Percentiles rank a stretch among this genome's conserved stretches.
Conservation (phyloP, 1,140 invertebrate species). For the Drosophila kurseongensis region DNA sequence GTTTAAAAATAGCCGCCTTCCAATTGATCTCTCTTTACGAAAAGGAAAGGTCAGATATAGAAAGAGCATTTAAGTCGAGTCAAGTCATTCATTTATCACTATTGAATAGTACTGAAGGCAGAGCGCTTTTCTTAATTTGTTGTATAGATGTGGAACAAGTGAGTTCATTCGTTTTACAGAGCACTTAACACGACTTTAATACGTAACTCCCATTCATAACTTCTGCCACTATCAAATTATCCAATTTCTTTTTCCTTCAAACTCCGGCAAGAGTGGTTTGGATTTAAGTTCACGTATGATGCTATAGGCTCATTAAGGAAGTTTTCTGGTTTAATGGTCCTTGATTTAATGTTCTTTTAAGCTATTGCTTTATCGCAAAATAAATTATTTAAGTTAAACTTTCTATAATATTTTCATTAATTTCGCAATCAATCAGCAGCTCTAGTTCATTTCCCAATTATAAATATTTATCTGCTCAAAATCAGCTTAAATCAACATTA, state of each 20-base stretch:
- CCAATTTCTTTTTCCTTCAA: not conserved
- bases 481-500: not conserved
- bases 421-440: not conserved
- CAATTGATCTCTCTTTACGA: conserved; percentile 20
- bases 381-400: not conserved
- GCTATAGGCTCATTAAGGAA: conserved; percentile 11
- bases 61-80: conserved; percentile 7
- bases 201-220: conserved; percentile 6
- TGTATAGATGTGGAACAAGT: not conserved
- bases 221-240: not conserved
- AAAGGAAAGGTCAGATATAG: not conserved
- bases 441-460: not conserved
- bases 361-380: too few species aligned
- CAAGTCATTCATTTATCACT: conserved; percentile 20
- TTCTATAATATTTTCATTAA: conserved; percentile 2
- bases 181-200: conserved; percentile 10
- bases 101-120: not conserved
- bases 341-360: too few species aligned
- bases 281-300: conserved; percentile 12
- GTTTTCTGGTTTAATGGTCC: conserved; percentile 6
- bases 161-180: not conserved
- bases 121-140: not conserved
- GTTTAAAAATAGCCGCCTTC: conserved; percentile 33
- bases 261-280: not conserved
- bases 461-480: conserved; percentile 1